These are phyloP conservation scores for Macroglossus sobrinus DNA, from an alignment of 2,113 vertebrate species.

Conservation along the genomic window DNA sequence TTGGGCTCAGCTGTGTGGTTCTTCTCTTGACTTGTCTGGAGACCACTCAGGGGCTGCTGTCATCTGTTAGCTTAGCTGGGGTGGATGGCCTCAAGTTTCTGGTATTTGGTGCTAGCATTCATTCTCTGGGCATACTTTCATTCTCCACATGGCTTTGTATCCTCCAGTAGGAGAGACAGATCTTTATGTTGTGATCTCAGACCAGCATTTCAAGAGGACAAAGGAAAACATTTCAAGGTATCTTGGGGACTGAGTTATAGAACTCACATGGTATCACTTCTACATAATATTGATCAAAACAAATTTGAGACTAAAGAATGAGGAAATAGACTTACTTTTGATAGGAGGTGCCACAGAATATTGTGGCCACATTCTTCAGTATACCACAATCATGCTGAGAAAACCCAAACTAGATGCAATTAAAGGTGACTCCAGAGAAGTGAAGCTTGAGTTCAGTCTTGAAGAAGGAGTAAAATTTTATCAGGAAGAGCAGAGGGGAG, in stretches of 20 bases:
- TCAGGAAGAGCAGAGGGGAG: background rate
- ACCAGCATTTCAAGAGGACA: background rate
- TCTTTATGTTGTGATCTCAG: background rate
- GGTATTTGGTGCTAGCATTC: background rate
- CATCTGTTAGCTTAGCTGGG: no score
- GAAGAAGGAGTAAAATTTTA: background rate
- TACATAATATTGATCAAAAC: background rate
- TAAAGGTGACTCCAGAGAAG: background rate
- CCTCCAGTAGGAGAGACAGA: background rate
- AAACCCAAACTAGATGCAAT: background rate
- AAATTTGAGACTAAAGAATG: background rate
- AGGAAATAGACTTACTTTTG: background rate
- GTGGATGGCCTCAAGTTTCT: background rate
- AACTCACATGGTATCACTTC: background rate
- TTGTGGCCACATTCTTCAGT: background rate
- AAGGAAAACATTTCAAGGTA: background rate
- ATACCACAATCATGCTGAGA: no score
- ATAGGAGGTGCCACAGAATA: background rate
- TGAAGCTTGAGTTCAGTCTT: background rate
- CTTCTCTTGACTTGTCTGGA: background rate
- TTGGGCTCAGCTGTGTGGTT: background rate
- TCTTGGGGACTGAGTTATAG: background rate
- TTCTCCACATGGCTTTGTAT: background rate
- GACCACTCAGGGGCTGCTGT: background rate
- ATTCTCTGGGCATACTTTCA: background rate